These are phyloP conservation scores for Teleogryllus occipitalis DNA, from an alignment of 1,140 invertebrate species.

Conservation along the genomic window DNA sequence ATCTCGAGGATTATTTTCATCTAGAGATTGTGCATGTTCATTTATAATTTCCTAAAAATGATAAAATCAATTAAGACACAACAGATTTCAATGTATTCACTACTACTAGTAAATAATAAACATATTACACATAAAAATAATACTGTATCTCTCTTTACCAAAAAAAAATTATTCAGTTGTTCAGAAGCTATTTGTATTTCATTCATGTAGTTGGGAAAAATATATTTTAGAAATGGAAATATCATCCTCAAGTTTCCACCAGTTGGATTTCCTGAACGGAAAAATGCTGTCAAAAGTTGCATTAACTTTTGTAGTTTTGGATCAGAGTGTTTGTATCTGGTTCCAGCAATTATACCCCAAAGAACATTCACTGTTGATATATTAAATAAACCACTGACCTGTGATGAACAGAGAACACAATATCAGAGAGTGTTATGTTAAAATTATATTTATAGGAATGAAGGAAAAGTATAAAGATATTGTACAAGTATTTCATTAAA, in stretches of 20 bases:
- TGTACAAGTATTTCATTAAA: too few relatives aligned
- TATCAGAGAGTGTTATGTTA: too few relatives aligned
- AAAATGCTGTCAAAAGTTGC: background rate
- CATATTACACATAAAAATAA: too few relatives aligned
- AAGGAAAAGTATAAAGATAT: too few relatives aligned
- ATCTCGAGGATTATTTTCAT: constrained; percentile 43
- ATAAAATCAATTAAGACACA: background rate
- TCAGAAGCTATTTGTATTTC: background rate
- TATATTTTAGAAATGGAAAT: constrained; percentile 10
- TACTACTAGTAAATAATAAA: background rate
- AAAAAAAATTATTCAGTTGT: background rate
- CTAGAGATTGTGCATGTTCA: constrained; percentile 3
- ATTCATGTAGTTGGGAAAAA: background rate
- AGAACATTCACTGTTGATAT: constrained; percentile 26
- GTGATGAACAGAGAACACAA: background rate
- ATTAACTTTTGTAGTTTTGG: constrained; percentile 7
- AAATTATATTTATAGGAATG: too few relatives aligned
- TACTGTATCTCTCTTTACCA: background rate
- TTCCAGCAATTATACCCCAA: constrained; percentile 28
- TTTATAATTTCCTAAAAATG: constrained; percentile 6
- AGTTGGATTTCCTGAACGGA: constrained; percentile 4
- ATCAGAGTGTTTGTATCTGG: constrained; percentile 14
- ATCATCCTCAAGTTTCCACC: background rate
- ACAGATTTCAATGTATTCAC: background rate
- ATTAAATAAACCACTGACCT: constrained; percentile 10